Evolutionary conservation across 30 jellyfish, hydroid and myxozoan genomes (phyloP).

Genomic region (Cassiopea andromeda): DNA sequence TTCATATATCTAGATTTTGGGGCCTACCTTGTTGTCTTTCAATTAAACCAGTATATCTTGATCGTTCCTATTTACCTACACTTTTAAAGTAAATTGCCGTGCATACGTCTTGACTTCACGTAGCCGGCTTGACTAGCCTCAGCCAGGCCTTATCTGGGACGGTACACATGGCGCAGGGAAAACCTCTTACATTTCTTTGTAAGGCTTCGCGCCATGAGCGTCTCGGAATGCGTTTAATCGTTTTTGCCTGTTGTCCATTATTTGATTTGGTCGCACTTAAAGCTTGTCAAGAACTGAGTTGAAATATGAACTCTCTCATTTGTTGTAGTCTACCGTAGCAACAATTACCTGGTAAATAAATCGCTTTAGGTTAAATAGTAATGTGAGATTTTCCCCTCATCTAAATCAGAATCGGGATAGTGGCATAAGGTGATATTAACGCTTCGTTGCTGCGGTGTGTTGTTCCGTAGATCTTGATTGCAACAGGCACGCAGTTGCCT

Average conservation of each 20-base stretch:
- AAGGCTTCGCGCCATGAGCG: neutral
- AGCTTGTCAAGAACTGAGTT: neutral
- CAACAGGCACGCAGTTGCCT: too few relatives aligned
- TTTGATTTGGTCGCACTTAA: neutral
- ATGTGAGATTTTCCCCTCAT: too few relatives aligned
- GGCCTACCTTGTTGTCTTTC: too few relatives aligned
- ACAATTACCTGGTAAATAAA: neutral
- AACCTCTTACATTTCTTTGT: slow-evolving; percentile 2
- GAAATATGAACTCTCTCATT: neutral
- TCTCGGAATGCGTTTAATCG: neutral
- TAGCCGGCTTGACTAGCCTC: neutral
- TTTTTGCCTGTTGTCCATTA: neutral
- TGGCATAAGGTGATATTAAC: too few relatives aligned
- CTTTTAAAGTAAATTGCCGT: too few relatives aligned
- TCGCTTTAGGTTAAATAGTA: too few relatives aligned
- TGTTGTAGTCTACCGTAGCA: neutral
- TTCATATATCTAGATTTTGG: too few relatives aligned
- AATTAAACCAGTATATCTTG: too few relatives aligned
- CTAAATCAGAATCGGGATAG: too few relatives aligned
- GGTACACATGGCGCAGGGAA: slow-evolving; percentile 40
- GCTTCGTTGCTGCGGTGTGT: too few relatives aligned
- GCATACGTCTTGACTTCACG: neutral
- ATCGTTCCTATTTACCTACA: neutral
- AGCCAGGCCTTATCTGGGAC: neutral
- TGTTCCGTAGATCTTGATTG: too few relatives aligned